Evolutionary conservation across 2,797 vertebrate species (phyloP), one percentile per base, ranked within the genome.

Genomic region (Octomys mimax): DNA sequence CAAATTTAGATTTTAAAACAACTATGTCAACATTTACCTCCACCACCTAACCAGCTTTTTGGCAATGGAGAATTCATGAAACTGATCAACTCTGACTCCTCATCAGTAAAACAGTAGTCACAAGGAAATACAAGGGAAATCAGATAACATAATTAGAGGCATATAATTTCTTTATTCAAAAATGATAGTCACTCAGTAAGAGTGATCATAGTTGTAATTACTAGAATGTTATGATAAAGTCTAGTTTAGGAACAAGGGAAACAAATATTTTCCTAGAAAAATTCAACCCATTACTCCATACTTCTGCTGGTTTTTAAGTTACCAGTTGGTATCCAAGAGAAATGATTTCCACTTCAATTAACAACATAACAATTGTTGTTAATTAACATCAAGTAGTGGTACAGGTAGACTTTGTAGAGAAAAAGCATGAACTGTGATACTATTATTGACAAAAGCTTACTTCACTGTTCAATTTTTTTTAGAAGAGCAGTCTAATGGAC

Each of bases 401-500:
- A 57, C 9, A 90, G 49, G 3, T 64, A 46, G 16, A 92, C 39
- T 92, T 89, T 26, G 84, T 68, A 94, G 83, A 71, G 42, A 82
- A 12, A 8, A 93, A 93, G 22, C 16, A 24, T 82, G n/a, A 94
- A 70, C 75, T 91, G 57, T 91, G 46, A 92, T 93, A 79, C 9
- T 71, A 64, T 90, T 95, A 79, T 94, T 96, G 82, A 82, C 96
- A 95, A 96, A 97, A 88, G 19, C 42, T 93, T 85, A 92, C 96
- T 95, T 92, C 89, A 89, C 89, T 90, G 66, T 91, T 97, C 59
- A 61, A 1, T 93, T 90, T 96, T 96, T 42, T 97, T 97, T 77
- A 95, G 85, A 97, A 97, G 93, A 79, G 64, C 64, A 71, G 11
- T 83, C 96, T 97, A 97, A 97, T 97, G 96, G 96, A 82, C 57